These are phyloP conservation scores for Mus caroli DNA, from an alignment of 2,797 vertebrate genomes.

Conservation along the genomic window DNA sequence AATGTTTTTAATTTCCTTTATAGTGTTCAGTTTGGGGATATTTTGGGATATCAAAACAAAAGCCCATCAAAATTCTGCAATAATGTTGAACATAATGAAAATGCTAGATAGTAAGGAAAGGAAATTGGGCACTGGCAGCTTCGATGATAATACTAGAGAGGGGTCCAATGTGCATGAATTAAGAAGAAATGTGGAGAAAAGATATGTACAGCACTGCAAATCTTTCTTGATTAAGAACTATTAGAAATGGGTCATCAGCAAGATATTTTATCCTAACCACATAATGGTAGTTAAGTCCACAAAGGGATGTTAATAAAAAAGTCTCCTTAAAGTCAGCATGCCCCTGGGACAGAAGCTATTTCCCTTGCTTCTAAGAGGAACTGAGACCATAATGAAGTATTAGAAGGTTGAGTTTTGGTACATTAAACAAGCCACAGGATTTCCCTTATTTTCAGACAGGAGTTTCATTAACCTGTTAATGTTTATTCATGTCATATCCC, in stretches of 20 bases:
- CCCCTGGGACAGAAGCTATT: slow-evolving; percentile 61
- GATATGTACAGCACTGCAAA: neutral
- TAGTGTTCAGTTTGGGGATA: slow-evolving; percentile 2
- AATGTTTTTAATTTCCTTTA: neutral
- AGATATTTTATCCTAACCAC: slow-evolving; percentile 56
- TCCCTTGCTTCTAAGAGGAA: slow-evolving; percentile 38
- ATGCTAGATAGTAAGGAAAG: neutral
- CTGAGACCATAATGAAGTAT: slow-evolving; percentile 51
- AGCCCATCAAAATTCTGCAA: slow-evolving; percentile 24
- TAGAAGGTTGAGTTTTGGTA: slow-evolving; percentile 59
- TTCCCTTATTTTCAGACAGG: slow-evolving; percentile 63
- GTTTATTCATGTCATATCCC: slow-evolving; percentile 62
- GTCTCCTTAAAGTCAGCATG: slow-evolving; percentile 49
- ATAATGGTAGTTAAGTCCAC: slow-evolving; percentile 39
- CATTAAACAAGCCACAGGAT: slow-evolving; percentile 73
- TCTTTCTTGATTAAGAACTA: slow-evolving; percentile 65
- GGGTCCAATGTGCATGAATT: neutral
- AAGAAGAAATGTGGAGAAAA: slow-evolving; percentile 25
- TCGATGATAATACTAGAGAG: neutral
- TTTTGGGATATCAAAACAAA: slow-evolving; percentile 37
- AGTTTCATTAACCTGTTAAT: slow-evolving; percentile 71
- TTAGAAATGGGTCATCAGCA: slow-evolving; percentile 69
- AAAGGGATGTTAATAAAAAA: slow-evolving; percentile 69
- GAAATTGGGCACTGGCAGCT: neutral
- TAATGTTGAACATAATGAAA: neutral